These are phyloP conservation scores for Leptinotarsa haldemani DNA, from an alignment of 2,888 invertebrate species.

Conservation along the genomic window DNA sequence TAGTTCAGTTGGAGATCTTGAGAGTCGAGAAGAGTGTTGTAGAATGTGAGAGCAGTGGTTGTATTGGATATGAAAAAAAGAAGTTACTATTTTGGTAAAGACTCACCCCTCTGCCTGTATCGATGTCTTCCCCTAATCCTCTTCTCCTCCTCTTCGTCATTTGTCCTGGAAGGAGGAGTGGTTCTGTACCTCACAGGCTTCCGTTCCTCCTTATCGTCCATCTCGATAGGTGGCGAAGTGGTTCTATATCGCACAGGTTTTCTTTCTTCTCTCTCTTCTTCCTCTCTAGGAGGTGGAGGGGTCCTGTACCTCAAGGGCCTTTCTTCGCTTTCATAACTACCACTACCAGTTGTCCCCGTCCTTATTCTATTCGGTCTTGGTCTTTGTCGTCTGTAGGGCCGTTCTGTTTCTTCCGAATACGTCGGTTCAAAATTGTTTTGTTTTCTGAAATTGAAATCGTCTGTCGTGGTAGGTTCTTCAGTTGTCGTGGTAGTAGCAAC, in stretches of 20 bases:
- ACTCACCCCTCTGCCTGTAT: constrained; percentile 42
- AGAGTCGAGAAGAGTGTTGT: no score
- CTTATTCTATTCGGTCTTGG: constrained; percentile 45
- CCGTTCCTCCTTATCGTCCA: neutral
- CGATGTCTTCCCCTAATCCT: constrained; percentile 37
- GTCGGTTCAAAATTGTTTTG: constrained; percentile 41
- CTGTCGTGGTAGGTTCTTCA: constrained; percentile 36
- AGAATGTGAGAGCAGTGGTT: no score
- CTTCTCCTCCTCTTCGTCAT: constrained; percentile 38
- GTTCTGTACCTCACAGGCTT: constrained; percentile 27
- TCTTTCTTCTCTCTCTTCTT: constrained; percentile 35
- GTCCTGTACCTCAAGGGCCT: constrained; percentile 34
- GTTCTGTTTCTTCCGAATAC: constrained; percentile 49
- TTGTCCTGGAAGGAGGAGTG: constrained; percentile 34
- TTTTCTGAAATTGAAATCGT: constrained; percentile 50
- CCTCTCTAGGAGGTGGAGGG: constrained; percentile 31
- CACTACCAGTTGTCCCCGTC: constrained; percentile 7
- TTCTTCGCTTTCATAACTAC: constrained; percentile 27
- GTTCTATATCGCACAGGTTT: constrained; percentile 32
- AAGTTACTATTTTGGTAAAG: neutral
- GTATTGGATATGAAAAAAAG: neutral
- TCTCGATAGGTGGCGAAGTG: constrained; percentile 24
- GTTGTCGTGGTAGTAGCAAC: constrained; percentile 46
- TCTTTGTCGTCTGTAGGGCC: constrained; percentile 49
- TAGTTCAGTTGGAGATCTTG: no score